Percentiles rank a stretch among this genome's conserved stretches.
Conservation (phyloP, 2,888 invertebrate species). For the Eugnorisma glareosa region DNA sequence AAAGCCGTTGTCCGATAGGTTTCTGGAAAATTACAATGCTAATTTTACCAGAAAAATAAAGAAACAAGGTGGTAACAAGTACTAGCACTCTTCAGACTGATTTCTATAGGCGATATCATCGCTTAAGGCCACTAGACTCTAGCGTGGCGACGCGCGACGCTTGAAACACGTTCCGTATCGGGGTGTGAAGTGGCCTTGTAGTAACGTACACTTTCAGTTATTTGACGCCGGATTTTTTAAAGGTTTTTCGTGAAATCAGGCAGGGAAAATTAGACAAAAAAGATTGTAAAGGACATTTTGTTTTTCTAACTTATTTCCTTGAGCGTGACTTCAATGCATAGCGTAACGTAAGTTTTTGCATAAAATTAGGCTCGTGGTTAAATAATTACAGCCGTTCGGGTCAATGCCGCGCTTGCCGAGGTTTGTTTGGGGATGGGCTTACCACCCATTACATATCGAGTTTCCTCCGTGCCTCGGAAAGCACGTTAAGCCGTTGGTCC, state of each 20-base stretch:
- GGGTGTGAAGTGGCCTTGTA: conserved; percentile 22
- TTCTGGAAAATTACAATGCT: not conserved
- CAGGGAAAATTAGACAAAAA: not conserved
- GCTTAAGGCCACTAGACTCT: conserved; percentile 33
- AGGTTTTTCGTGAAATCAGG: not conserved
- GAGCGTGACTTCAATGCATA: not conserved
- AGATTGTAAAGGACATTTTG: not conserved
- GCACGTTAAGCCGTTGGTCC: no score
- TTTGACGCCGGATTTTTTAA: not conserved
- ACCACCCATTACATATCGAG: no score
- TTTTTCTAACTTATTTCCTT: no score
- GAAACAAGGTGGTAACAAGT: not conserved
- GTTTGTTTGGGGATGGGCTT: no score
- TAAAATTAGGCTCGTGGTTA: no score
- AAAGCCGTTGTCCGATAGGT: no score
- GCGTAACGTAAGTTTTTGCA: not conserved
- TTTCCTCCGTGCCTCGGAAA: no score
- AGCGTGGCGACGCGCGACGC: conserved; percentile 20
- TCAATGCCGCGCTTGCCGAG: no score
- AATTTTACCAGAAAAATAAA: conserved; percentile 22
- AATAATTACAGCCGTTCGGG: no score
- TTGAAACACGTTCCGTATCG: conserved; percentile 42
- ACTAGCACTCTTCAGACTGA: conserved; percentile 22
- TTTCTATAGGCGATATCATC: conserved; percentile 34
- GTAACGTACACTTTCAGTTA: conserved; percentile 17